Evolutionary conservation across 2,888 invertebrate genomes (phyloP).

Genomic region (Dendrolimus pini): DNA sequence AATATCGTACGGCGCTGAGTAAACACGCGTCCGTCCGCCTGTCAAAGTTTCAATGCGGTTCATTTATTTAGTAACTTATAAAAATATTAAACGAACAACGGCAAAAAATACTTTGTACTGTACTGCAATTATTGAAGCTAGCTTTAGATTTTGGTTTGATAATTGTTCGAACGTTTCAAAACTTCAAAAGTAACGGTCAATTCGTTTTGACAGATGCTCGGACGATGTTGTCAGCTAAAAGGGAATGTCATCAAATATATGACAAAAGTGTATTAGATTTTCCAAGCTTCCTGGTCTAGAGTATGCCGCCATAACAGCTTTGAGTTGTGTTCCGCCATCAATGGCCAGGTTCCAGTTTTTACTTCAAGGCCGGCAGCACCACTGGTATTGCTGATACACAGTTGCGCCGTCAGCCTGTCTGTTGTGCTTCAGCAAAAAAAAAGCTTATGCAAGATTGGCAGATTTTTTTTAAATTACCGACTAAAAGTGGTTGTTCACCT

Average conservation of each 20-base stretch:
- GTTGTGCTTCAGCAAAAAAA: no score
- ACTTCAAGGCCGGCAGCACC: no score
- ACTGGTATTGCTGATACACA: no score
- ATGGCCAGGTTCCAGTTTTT: no score
- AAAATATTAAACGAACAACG: constrained; percentile 42
- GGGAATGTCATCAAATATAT: not conserved
- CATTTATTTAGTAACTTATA: constrained; percentile 70
- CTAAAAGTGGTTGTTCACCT: no score
- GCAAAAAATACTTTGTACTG: constrained; percentile 19
- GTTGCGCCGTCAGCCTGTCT: no score
- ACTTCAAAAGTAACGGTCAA: constrained; percentile 18
- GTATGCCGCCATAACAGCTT: no score
- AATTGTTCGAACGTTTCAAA: constrained; percentile 17
- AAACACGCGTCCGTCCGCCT: constrained; percentile 48
- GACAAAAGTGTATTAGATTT: no score
- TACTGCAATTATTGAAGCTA: constrained; percentile 5
- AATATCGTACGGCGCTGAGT: constrained; percentile 38
- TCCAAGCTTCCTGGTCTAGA: no score
- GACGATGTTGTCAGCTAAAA: constrained; percentile 20
- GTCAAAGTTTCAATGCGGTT: constrained; percentile 64
- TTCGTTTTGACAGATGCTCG: constrained; percentile 18
- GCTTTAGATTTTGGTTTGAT: constrained; percentile 26
- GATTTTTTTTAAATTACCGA: no score
- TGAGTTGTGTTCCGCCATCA: no score
- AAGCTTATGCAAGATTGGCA: no score